Base-by-base conservation (phyloP, 2,888 invertebrate species). In the Busseola fusca region DNA sequence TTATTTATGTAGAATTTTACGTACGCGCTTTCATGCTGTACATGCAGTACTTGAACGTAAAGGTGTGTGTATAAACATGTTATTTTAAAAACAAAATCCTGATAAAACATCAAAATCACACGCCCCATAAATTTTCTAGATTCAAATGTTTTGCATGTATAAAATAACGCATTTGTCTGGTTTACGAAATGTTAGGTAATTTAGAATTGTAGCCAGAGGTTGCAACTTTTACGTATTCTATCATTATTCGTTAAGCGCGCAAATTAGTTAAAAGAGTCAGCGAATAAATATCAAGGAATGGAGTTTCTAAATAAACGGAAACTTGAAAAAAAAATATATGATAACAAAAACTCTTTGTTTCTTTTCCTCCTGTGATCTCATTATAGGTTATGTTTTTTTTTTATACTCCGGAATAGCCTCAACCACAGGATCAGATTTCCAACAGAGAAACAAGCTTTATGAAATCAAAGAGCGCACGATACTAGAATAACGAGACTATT, bases 131-230 rank as follows among this genome's bases (percentile, higher is more conserved):
- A 63, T 63, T 45, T n/a, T 54, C 30, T 56, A 12, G 1, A 30
- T 54, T 48, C 25, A 27, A 34, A 56, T 50, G 63, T n/a, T 76
- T 59, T 59, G 27, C 34, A 45, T 57, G 48, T 56, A 56, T 50
- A 60, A 75, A 76, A 42, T 60, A 50, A 64, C 40, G 16, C 25
- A 62, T 52, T 65, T 42, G 45, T 60, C 30, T 67, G 56, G 50
- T 58, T 50, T 25, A 71, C 42, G 45, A 78, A 76, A 14, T 64
- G 60, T 52, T 56, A 64, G 42, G 30, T 78, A 76, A 78, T 72
- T 57, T 45, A 14, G 14, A n/a, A 65, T 63, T 59, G 70, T 77
- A 54, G n/a, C 45, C 52, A 58, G 66, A 27, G 14, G 4, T 42
- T 42, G 50, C 56, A 62, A 64, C 62, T 72, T 62, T 60, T 52